These are phyloP conservation scores for Hymenochirus boettgeri DNA, from an alignment of 2,113 vertebrate species.

Conservation along the genomic window DNA sequence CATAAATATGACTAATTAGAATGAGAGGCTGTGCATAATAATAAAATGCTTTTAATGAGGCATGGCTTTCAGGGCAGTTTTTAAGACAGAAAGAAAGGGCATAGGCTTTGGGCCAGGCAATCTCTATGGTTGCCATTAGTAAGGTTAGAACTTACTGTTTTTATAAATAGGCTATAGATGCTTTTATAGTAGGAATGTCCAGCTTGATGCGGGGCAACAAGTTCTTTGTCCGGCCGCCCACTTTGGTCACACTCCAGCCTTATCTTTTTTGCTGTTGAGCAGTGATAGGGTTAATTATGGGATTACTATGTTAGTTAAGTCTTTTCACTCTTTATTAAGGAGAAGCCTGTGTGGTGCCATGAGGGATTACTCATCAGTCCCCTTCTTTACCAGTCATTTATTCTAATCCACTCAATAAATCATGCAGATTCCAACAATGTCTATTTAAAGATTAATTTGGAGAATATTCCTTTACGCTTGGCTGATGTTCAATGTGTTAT, in stretches of 20 bases:
- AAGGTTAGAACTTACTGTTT: too few relatives aligned
- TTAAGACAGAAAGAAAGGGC: too few relatives aligned
- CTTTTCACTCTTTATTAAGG: too few relatives aligned
- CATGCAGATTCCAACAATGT: constrained; percentile 14
- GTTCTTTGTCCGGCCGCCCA: too few relatives aligned
- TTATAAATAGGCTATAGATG: too few relatives aligned
- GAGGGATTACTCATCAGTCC: constrained; percentile 2
- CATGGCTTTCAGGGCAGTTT: constrained; percentile 27
- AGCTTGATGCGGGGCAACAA: too few relatives aligned
- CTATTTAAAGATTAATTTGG: constrained; percentile 54
- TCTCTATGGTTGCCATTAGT: too few relatives aligned
- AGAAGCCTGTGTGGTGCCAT: neutral
- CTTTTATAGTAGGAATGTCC: too few relatives aligned
- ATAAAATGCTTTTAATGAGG: constrained; percentile 61
- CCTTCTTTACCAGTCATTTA: constrained; percentile 51
- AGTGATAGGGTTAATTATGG: neutral
- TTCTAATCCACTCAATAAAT: constrained; percentile 31
- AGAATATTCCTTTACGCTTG: constrained; percentile 49
- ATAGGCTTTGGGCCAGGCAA: too few relatives aligned
- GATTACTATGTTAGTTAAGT: constrained; percentile 10
- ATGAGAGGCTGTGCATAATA: constrained; percentile 55
- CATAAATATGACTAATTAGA: constrained; percentile 56
- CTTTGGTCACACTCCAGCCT: too few relatives aligned
- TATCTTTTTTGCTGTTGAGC: neutral
- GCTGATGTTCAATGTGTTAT: constrained; percentile 46